Conservation (phyloP, 2,888 invertebrate species). For the Dryobota labecula region DNA sequence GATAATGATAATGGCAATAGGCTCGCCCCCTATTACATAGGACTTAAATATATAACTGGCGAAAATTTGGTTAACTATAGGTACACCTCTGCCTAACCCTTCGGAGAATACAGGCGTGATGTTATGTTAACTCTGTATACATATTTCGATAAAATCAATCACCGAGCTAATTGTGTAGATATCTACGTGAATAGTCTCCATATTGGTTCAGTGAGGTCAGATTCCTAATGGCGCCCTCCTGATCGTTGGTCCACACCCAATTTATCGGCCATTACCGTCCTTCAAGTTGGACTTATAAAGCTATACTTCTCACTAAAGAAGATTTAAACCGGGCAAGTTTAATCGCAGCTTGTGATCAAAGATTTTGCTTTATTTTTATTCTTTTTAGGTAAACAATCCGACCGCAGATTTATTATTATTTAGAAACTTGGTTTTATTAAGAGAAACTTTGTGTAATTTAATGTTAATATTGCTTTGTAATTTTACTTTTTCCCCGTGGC, state of each 20-base stretch:
- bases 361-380: constrained; percentile 52
- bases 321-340: constrained; percentile 47
- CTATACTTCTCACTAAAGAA: constrained; percentile 57
- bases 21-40: too few species aligned
- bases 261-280: constrained; percentile 54
- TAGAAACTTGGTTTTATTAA: constrained; percentile 38
- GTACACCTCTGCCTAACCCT: too few species aligned
- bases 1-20: too few species aligned
- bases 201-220: constrained; percentile 53
- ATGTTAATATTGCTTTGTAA: constrained; percentile 31
- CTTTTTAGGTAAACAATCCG: constrained; percentile 37
- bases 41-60: too few species aligned
- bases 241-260: constrained; percentile 59
- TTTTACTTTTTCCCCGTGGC: constrained; percentile 11
- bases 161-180: constrained; percentile 17
- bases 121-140: not conserved
- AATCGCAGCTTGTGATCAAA: constrained; percentile 45
- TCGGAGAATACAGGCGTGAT: too few species aligned
- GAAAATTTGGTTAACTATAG: too few species aligned
- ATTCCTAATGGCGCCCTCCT: constrained; percentile 55
- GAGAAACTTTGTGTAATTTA: constrained; percentile 46
- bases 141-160: constrained; percentile 19
- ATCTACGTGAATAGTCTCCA: constrained; percentile 19
- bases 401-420: constrained; percentile 53
- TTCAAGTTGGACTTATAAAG: constrained; percentile 55